phyloP scores from a whole-genome alignment of 2,113 vertebrate species.

The Urocitellus parryii region DNA sequence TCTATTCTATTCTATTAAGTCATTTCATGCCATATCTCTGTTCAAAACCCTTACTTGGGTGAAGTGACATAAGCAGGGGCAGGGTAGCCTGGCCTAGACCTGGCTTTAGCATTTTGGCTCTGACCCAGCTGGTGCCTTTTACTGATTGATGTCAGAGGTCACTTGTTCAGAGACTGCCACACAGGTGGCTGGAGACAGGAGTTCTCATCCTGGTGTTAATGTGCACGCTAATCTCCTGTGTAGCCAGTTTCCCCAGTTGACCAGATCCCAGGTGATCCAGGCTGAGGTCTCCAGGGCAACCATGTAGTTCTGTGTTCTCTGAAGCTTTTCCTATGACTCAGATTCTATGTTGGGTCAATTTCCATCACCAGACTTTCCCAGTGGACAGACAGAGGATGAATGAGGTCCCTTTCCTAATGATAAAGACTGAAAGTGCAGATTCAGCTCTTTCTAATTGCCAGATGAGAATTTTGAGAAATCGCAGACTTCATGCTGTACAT shows the following conservation, averaged over 20 bases:
- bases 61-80: not conserved
- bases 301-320: conserved; percentile 96
- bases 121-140: not conserved
- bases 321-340: conserved; percentile 90
- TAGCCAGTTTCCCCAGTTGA: conserved; percentile 88
- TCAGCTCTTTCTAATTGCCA: conserved; percentile 82
- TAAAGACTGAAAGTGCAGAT: conserved; percentile 82
- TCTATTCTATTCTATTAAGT: not conserved
- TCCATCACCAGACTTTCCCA: conserved; percentile 91
- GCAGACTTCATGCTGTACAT: not conserved
- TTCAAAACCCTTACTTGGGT: not conserved
- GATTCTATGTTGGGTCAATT: conserved; percentile 93
- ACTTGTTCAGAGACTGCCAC: not conserved
- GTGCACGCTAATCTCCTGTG: conserved; percentile 88
- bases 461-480: conserved; percentile 47
- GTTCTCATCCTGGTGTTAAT: conserved; percentile 79
- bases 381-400: conserved; percentile 95
- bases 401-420: conserved; percentile 92
- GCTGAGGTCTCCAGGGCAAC: conserved; percentile 86
- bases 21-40: not conserved
- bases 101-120: not conserved
- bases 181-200: not conserved
- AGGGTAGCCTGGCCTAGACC: no score
- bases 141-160: not conserved
- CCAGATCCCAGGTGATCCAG: conserved; percentile 84